A percentile compares a stretch with the other conserved stretches of the same genome.
These are phyloP conservation scores for Meles meles DNA, from an alignment of 2,113 vertebrate species.

Conservation along the genomic window DNA sequence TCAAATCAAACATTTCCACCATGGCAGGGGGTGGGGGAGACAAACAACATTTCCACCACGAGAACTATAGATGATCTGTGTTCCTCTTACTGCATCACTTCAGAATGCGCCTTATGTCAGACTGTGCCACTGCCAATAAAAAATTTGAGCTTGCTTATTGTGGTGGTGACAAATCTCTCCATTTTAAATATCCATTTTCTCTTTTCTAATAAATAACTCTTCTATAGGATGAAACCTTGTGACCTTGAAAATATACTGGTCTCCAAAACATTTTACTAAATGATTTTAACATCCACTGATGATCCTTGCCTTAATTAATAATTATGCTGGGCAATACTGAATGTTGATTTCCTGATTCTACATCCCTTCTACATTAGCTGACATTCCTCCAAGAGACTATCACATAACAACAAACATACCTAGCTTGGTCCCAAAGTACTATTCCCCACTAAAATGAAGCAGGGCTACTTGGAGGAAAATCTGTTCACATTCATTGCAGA, in stretches of 20 bases:
- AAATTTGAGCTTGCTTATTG: background rate
- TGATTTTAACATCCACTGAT: background rate
- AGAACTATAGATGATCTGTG: background rate
- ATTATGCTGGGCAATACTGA: background rate
- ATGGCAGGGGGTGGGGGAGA: background rate
- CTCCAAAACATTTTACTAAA: background rate
- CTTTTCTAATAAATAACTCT: constrained; percentile 21
- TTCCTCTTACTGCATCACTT: background rate
- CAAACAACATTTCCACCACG: background rate
- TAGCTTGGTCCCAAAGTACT: background rate
- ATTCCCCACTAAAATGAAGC: background rate
- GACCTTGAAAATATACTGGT: background rate
- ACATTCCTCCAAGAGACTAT: background rate
- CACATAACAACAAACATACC: background rate
- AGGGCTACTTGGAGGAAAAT: background rate
- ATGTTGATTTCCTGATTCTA: background rate
- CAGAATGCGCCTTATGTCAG: background rate
- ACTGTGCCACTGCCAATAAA: background rate
- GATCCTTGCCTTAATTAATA: background rate
- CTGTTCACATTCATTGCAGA: background rate
- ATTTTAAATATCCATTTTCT: background rate
- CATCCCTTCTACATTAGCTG: background rate
- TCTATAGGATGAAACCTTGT: background rate
- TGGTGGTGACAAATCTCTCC: background rate
- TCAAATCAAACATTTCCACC: background rate